phyloP scores from a whole-genome alignment of 2,113 vertebrate species.

The Siniperca knerii region DNA sequence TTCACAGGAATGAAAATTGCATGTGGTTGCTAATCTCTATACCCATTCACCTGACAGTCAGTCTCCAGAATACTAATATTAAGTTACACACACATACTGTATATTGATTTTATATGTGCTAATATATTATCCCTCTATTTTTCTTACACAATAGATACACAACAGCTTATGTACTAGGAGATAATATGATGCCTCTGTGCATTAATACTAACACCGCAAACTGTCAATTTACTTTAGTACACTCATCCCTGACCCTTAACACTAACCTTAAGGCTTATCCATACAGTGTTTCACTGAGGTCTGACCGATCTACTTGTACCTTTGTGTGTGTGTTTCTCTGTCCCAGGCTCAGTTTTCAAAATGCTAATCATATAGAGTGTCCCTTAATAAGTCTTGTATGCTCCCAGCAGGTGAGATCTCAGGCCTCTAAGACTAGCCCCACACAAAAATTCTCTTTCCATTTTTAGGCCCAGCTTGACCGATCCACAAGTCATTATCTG shows the following conservation, averaged over 20 bases:
- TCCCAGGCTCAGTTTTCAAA: conserved; percentile 8
- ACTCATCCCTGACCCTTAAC: conserved; percentile 11
- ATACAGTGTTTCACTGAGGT: neutral
- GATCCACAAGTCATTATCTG: conserved; percentile 38
- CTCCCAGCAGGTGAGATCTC: conserved; percentile 27
- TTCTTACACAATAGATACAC: neutral
- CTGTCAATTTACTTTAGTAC: neutral
- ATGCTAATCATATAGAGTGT: neutral
- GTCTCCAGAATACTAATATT: neutral
- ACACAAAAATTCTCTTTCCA: conserved; percentile 5
- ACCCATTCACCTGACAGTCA: neutral
- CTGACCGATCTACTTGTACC: neutral
- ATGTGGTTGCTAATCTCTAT: neutral
- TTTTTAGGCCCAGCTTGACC: conserved; percentile 31
- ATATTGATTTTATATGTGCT: neutral
- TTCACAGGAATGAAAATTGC: neutral
- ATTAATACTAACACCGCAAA: neutral
- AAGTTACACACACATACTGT: too few species aligned
- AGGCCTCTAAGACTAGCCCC: neutral
- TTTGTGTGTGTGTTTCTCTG: neutral
- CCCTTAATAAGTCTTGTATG: neutral
- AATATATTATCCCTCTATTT: neutral
- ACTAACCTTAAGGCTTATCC: neutral
- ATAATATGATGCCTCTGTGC: neutral
- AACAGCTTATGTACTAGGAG: neutral